Evolutionary conservation across 2,797 vertebrate species (phyloP), one percentile per base, ranked within the genome.

Genomic region (Onychomys leucogaster): DNA sequence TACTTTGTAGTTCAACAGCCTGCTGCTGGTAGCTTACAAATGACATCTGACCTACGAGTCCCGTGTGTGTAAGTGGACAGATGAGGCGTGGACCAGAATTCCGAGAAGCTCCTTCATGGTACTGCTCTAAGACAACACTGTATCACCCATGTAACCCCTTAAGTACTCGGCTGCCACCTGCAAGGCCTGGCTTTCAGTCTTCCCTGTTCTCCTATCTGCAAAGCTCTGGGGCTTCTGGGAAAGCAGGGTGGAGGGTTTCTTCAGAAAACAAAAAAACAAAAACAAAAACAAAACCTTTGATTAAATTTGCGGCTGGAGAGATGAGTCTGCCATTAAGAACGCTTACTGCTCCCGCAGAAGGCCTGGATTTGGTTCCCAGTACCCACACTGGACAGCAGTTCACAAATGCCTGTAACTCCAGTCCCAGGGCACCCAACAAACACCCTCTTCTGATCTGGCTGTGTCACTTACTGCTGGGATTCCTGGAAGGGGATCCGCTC

Each of bases 81-180:
- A 67, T 89, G 93, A 96, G 97, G 98, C 98, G 97, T 98, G 98
- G 91, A 96, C 0, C 1, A 94, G 98, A 98, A 98, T 93, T 96
- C 96, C 92, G 94, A 81, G 84, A 76, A 97, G 96, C 89, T 97
- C 97, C 98, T 98, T 96, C 97, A 75, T 96, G 97, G 98, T 83
- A 94, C 93, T 85, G 91, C 94, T 97, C 98, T 98, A 99, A 99
- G 90, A 78, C 0, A 88, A 99, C n/a, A 94, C 96, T 80, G 86
- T 94, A 97, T 92, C 91, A 98, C 98, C 98, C 98, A 99, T 97
- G 97, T 88, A 49, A 89, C 0, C 94, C 98, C 98, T 90, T 91
- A 73, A 98, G 98, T 96, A 95, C 94, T 97, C 86, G 90, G 25
- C 91, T 78, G 94, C 90, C 95, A 81, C 71, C 76, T 0, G 1